These are phyloP conservation scores for Conchocele bisecta DNA, from an alignment of 2,888 invertebrate species.

Conservation along the genomic window DNA sequence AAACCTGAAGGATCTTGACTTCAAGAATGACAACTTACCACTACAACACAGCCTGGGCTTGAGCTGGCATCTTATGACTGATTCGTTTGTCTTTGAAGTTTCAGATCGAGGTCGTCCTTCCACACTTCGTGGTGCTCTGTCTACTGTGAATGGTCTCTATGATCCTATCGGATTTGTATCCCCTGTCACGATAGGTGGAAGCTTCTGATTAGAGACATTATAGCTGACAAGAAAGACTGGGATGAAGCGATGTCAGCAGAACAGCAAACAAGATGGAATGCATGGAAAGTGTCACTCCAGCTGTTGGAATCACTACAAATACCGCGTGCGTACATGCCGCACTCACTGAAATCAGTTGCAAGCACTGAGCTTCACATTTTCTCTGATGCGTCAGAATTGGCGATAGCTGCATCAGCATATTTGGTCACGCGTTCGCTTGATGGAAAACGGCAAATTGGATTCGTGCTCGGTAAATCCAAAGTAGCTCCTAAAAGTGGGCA, in stretches of 20 bases:
- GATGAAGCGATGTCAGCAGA: constrained; percentile 55
- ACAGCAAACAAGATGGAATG: constrained; percentile 27
- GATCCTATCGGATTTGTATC: constrained; percentile 33
- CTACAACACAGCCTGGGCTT: constrained; percentile 56
- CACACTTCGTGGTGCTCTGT: constrained; percentile 54
- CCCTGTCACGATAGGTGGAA: constrained; percentile 33
- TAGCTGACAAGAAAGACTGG: constrained; percentile 48
- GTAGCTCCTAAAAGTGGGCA: constrained; percentile 49
- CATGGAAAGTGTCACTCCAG: constrained; percentile 29
- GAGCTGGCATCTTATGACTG: constrained; percentile 51
- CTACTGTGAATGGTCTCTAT: constrained; percentile 39
- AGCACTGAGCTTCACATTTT: constrained; percentile 33
- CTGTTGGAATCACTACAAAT: constrained; percentile 17
- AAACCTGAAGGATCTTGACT: constrained; percentile 10
- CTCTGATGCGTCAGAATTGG: constrained; percentile 62
- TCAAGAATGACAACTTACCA: constrained; percentile 14
- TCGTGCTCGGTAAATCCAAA: constrained; percentile 61
- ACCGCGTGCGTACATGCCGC: constrained; percentile 14
- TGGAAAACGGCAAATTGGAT: constrained; percentile 37
- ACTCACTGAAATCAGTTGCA: neutral
- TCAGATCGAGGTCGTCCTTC: constrained; percentile 14
- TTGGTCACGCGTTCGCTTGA: constrained; percentile 20
- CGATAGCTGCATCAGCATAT: constrained; percentile 60
- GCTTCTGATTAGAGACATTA: constrained; percentile 50
- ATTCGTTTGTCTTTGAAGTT: constrained; percentile 42